Evolutionary conservation across 2,113 vertebrate genomes (phyloP).

Genomic region (Nettapus auritus): DNA sequence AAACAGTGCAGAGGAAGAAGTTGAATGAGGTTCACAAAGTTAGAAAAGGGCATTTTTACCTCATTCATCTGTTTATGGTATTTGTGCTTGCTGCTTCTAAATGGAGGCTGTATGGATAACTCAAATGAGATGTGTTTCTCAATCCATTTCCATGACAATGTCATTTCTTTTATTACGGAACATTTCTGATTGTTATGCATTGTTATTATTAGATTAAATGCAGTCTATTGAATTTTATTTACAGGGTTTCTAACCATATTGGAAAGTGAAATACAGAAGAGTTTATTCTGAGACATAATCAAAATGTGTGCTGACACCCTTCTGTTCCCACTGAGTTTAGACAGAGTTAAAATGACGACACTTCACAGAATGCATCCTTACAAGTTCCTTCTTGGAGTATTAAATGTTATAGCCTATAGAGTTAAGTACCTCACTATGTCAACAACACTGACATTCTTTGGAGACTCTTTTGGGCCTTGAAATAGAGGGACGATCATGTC

Average conservation of each 20-base stretch:
- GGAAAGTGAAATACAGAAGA: background rate
- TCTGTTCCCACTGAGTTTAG: background rate
- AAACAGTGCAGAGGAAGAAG: background rate
- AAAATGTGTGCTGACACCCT: background rate
- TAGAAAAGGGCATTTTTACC: background rate
- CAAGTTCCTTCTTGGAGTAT: background rate
- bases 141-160: background rate
- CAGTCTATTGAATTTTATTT: constrained; percentile 54
- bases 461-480: background rate
- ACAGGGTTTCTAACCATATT: background rate
- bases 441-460: background rate
- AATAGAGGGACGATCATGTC: accelerated
- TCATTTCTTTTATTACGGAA: background rate
- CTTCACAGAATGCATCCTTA: background rate
- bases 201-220: constrained; percentile 46
- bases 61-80: background rate
- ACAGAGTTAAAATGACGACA: background rate
- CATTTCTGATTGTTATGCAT: background rate
- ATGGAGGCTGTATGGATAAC: background rate
- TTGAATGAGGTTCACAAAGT: background rate
- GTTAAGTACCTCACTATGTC: background rate
- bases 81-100: background rate
- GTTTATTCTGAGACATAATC: background rate
- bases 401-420: background rate
- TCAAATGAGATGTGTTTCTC: constrained; percentile 8